Base-by-base conservation (phyloP, 2,888 invertebrate species). In the Tenodera sinensis region DNA sequence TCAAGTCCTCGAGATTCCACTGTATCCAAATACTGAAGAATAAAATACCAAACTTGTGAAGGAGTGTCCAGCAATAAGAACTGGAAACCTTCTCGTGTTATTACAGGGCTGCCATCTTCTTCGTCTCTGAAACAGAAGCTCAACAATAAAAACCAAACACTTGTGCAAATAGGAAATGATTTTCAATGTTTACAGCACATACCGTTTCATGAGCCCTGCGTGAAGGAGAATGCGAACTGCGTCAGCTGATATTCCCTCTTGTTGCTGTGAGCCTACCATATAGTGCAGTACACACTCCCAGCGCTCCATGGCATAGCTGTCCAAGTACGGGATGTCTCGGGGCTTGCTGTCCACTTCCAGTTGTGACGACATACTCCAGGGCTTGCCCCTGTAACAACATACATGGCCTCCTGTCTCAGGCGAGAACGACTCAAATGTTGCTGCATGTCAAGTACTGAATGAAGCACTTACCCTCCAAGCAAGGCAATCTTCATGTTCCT, bases 221-320 rank as follows among this genome's bases (percentile, higher is more conserved):
- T 98, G 97, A 47, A 98, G 94, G 91, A 99, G 94, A 91, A 99
- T 98, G 91, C 98, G 94, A 2, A 98, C 98, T n/a, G 99, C 98
- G 93, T 99, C 99, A 0, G 97, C 97, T 88, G 98, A 98, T 92
- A 98, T 98, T 88, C 97, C 97, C 93, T 98, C 98, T 81, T 97
- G 97, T 93, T 97, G 98, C 89, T 97, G 96, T 54, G 97, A 97
- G 85, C 98, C 98, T 92, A 94, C 98, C 98, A 99, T 98, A 93
- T 98, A 99, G 93, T 99, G 98, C 28, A 99, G 94, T 27, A 99
- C 98, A 93, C 98, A 98, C 93, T 99, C 98, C 99, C 99, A 99
- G 89, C 99, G 94, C 92, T 98, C 98, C 92, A 97, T 94, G 0
- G 99, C 98, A 93, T 99, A 99, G 9, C 96, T 95, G 93, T 99